These are phyloP conservation scores for Eupleurogrammus muticus DNA, from an alignment of 2,797 vertebrate species.

Conservation along the genomic window DNA sequence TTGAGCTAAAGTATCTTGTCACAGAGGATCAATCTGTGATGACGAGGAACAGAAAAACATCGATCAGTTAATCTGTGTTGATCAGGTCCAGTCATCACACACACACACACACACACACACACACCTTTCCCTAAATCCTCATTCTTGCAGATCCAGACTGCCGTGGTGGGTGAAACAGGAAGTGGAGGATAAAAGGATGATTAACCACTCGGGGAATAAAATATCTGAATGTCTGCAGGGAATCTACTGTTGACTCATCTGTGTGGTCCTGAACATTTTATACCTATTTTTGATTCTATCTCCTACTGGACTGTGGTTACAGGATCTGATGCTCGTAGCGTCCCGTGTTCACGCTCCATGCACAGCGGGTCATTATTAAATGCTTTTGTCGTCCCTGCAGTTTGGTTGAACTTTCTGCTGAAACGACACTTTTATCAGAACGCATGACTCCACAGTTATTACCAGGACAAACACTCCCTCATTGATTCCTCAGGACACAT, in stretches of 20 bases:
- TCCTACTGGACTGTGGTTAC: background rate
- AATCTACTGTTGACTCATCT: too few relatives aligned
- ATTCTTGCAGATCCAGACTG: conserved; percentile 34
- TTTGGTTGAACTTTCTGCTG: conserved; percentile 51
- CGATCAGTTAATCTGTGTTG: conserved; percentile 65
- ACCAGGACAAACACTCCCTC: conserved; percentile 28
- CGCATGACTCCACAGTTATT: conserved; percentile 46
- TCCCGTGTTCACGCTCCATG: conserved; percentile 15
- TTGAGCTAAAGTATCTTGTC: conserved; percentile 31
- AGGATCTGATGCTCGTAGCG: background rate
- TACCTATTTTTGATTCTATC: background rate
- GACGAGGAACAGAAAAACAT: conserved; percentile 55
- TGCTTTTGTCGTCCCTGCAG: conserved; percentile 31
- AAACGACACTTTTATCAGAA: conserved; percentile 23
- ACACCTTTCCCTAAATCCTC: conserved; percentile 62
- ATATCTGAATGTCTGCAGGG: conserved; percentile 3
- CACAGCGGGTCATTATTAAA: conserved; percentile 16
- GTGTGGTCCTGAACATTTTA: background rate
- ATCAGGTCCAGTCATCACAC: conserved; percentile 52
- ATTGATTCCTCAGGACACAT: conserved; percentile 7
- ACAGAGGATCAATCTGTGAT: conserved; percentile 44
- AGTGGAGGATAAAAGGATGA: conserved; percentile 55
- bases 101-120: conserved; percentile 28
- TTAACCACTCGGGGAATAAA: conserved; percentile 34
- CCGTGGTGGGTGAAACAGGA: conserved; percentile 46